These are phyloP conservation scores for Melanogrammus aeglefinus DNA, from an alignment of 2,797 vertebrate genomes.

Conservation along the genomic window DNA sequence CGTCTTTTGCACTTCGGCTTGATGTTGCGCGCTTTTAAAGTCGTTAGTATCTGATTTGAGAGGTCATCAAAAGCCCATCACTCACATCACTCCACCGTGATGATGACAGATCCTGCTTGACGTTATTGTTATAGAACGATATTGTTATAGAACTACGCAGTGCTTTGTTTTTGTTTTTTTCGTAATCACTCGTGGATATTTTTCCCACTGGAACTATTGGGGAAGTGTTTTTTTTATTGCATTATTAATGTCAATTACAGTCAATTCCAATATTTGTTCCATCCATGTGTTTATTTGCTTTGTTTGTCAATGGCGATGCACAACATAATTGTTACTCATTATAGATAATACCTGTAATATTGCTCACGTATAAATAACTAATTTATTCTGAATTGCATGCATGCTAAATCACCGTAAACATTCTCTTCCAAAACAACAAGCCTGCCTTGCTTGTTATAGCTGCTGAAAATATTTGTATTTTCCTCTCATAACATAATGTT, in stretches of 20 bases:
- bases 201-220: neutral
- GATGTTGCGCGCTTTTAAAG: neutral
- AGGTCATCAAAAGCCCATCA: slow-evolving; percentile 22
- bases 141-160: no score
- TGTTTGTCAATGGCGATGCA: neutral
- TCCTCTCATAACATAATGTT: neutral
- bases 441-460: neutral
- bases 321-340: neutral
- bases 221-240: neutral
- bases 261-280: neutral
- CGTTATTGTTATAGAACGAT: neutral
- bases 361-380: neutral
- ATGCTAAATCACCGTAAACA: neutral
- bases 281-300: neutral
- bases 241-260: neutral
- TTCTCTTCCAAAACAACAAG: neutral
- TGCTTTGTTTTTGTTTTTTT: neutral
- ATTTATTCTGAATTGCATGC: neutral
- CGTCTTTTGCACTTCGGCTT: neutral
- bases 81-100: neutral
- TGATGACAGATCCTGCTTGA: slow-evolving; percentile 19
- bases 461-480: neutral
- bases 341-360: neutral
- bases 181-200: neutral
- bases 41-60: slow-evolving; percentile 2